These are phyloP conservation scores for Nemoura dubitans DNA, from an alignment of 2,888 invertebrate genomes.

Conservation along the genomic window DNA sequence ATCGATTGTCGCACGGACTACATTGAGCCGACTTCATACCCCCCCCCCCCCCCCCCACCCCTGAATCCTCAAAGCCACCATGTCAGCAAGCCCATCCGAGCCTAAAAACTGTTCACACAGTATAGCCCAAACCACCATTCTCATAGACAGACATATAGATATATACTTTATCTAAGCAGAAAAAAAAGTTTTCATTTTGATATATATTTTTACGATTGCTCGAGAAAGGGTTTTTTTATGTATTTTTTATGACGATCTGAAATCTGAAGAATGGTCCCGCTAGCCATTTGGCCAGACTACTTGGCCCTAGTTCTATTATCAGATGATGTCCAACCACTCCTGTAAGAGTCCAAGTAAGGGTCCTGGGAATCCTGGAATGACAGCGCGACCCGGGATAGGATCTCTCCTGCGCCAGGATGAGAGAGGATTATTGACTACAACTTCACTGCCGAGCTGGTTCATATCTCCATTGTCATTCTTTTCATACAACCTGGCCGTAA, in stretches of 20 bases:
- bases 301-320: not conserved
- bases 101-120: not conserved
- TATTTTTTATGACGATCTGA: conserved; percentile 36
- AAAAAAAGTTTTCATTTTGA: conserved; percentile 30
- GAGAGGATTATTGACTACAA: not conserved
- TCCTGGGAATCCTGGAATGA: not conserved
- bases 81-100: not conserved
- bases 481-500: not conserved
- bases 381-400: not conserved
- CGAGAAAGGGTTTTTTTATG: conserved; percentile 38
- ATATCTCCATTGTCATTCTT: not conserved
- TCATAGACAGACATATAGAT: too few species aligned
- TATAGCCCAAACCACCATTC: not conserved
- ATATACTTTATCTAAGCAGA: conserved; percentile 13
- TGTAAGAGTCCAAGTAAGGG: not conserved
- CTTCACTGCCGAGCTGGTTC: not conserved
- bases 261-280: conserved; percentile 21
- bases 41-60: not conserved
- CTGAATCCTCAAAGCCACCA: too few species aligned
- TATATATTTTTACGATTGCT: conserved; percentile 33
- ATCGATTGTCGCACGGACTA: not conserved
- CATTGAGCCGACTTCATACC: not conserved
- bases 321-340: not conserved
- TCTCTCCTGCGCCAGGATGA: not conserved
- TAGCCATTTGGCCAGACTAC: not conserved